Evolutionary conservation across 2,797 vertebrate species (phyloP).

Genomic region (Mormyrops boulengeri): DNA sequence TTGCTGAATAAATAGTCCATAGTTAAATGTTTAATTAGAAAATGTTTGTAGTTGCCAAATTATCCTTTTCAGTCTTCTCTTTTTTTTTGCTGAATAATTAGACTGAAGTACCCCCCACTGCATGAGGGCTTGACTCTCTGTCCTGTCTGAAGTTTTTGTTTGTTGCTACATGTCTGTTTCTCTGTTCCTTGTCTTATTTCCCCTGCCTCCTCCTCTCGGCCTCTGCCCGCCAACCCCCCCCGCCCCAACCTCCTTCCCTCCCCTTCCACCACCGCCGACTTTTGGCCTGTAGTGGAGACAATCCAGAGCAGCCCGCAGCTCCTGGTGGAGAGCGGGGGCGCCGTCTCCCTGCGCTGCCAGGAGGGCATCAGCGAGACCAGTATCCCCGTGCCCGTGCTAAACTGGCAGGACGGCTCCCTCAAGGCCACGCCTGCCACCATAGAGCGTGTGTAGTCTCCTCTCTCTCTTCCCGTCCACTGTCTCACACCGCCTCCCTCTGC

Average conservation of each 20-base stretch:
- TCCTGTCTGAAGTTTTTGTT: conserved; percentile 46
- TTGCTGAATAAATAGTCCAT: not conserved
- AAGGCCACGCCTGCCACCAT: conserved; percentile 65
- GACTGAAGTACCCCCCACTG: not conserved
- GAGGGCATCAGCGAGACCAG: conserved; percentile 93
- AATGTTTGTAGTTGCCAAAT: not conserved
- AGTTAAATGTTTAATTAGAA: not conserved
- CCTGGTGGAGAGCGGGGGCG: conserved; percentile 79
- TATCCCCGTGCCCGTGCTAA: conserved; percentile 86
- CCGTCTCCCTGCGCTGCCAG: conserved; percentile 78
- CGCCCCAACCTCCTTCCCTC: conserved; percentile 17
- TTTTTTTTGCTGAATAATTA: not conserved
- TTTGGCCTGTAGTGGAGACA: conserved; percentile 84
- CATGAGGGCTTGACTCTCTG: conserved; percentile 41
- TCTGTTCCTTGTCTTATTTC: conserved; percentile 56
- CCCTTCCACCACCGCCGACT: not conserved
- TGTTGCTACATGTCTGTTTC: conserved; percentile 56
- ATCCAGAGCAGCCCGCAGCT: conserved; percentile 91
- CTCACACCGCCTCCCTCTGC: not conserved
- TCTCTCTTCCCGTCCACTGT: conserved; percentile 32
- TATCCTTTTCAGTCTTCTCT: not conserved
- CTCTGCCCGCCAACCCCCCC: not conserved
- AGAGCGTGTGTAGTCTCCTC: conserved; percentile 90
- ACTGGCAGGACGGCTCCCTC: conserved; percentile 80
- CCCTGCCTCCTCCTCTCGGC: not conserved